These are phyloP conservation scores for Asarcornis scutulata DNA, from an alignment of 2,113 vertebrate genomes.

Conservation along the genomic window DNA sequence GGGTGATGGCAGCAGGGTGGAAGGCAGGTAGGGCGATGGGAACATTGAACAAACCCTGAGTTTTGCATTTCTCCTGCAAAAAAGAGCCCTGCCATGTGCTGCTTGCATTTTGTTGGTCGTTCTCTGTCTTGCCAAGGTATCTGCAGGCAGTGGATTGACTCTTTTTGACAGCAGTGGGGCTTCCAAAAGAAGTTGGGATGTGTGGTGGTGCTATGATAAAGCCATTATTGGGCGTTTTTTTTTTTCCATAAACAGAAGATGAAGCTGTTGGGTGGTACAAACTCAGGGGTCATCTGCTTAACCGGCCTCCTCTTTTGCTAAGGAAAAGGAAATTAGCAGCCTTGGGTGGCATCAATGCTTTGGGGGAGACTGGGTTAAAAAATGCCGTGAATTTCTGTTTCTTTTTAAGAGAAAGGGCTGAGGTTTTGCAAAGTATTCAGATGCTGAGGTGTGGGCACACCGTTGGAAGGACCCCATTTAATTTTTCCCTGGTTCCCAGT, in stretches of 20 bases:
- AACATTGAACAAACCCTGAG: background rate
- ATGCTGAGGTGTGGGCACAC: background rate
- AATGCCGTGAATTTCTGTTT: background rate
- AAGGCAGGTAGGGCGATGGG: background rate
- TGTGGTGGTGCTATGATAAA: background rate
- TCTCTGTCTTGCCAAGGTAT: background rate
- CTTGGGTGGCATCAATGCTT: background rate
- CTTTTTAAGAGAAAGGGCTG: background rate
- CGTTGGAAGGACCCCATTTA: background rate
- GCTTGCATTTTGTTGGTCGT: accelerated
- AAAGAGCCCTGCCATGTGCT: too few species aligned
- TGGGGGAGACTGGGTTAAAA: background rate
- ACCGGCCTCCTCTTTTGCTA: background rate
- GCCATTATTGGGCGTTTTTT: too few species aligned
- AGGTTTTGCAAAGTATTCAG: background rate
- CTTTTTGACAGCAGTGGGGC: accelerated
- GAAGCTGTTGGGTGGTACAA: background rate
- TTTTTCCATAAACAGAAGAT: background rate
- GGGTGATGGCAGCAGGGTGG: background rate
- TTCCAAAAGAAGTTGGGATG: background rate
- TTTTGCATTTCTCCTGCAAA: accelerated
- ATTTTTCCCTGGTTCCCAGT: background rate
- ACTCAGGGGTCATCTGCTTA: background rate
- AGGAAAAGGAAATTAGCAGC: background rate
- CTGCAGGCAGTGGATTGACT: too few species aligned